phyloP scores from a whole-genome alignment of 2,113 vertebrate genomes.

The Coryphaenoides rupestris region DNA sequence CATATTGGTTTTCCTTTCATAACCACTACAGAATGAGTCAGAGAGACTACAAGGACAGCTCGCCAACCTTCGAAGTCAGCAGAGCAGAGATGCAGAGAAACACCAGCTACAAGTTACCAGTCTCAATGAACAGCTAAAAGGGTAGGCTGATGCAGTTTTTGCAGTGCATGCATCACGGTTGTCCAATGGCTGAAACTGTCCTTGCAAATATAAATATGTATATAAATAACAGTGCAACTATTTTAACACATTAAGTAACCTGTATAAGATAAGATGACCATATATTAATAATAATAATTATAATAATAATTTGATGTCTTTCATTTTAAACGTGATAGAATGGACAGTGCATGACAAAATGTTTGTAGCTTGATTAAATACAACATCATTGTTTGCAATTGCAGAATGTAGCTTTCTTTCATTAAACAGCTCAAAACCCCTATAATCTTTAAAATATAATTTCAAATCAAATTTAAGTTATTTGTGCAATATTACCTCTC shows the following conservation, averaged over 20 bases:
- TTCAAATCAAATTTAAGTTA: background rate
- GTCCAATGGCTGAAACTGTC: background rate
- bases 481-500: too few relatives aligned
- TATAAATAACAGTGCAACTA: background rate
- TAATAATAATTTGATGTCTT: too few relatives aligned
- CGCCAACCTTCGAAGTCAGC: slow-evolving; percentile 72
- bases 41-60: slow-evolving; percentile 82
- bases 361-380: too few relatives aligned
- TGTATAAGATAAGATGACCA: too few relatives aligned
- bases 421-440: too few relatives aligned
- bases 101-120: slow-evolving; percentile 77
- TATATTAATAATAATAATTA: too few relatives aligned
- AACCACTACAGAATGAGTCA: slow-evolving; percentile 75
- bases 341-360: too few relatives aligned
- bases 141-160: slow-evolving; percentile 58
- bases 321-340: too few relatives aligned
- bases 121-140: slow-evolving; percentile 83
- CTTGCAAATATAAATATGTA: background rate
- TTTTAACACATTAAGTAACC: too few relatives aligned
- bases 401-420: too few relatives aligned
- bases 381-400: too few relatives aligned
- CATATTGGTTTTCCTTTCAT: slow-evolving; percentile 5
- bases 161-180: background rate
- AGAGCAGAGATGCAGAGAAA: slow-evolving; percentile 79
- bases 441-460: background rate